These are phyloP conservation scores for Sebastes nivosus DNA, from an alignment of 2,797 vertebrate species.

Conservation along the genomic window DNA sequence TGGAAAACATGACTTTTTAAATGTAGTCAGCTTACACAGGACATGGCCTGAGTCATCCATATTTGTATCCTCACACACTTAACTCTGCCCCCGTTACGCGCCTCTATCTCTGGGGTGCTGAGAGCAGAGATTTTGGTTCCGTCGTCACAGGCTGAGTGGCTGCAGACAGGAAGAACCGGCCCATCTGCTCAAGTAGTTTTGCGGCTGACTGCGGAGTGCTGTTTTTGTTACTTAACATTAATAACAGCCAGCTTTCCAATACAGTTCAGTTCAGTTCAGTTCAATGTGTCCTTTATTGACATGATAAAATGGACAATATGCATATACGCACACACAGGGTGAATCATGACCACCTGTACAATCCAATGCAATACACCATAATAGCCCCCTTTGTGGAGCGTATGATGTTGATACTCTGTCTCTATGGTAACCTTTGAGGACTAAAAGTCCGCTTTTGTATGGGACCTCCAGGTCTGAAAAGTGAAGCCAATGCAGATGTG, in stretches of 20 bases:
- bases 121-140: slow-evolving; percentile 81
- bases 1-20: slow-evolving; percentile 25
- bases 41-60: slow-evolving; percentile 16
- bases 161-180: slow-evolving; percentile 87
- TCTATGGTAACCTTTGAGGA: slow-evolving; percentile 26
- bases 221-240: slow-evolving; percentile 44
- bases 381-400: slow-evolving; percentile 19
- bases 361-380: slow-evolving; percentile 17
- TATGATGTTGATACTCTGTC: slow-evolving; percentile 43
- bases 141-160: slow-evolving; percentile 85
- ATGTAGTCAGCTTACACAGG: slow-evolving; percentile 1
- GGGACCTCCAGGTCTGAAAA: too few relatives aligned
- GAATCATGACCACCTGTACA: slow-evolving; percentile 50
- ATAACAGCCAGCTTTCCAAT: slow-evolving; percentile 41
- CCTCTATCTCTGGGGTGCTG: slow-evolving; percentile 83
- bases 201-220: slow-evolving; percentile 21
- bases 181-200: slow-evolving; percentile 86
- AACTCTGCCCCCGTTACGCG: slow-evolving; percentile 41
- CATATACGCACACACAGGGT: slow-evolving; percentile 6
- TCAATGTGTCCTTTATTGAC: slow-evolving; percentile 26
- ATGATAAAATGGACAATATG: slow-evolving; percentile 33
- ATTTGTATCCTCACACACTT: slow-evolving; percentile 22
- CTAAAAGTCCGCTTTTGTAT: neutral
- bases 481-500: too few relatives aligned
- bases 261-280: slow-evolving; percentile 10